Evolutionary conservation across 2,113 vertebrate species (phyloP).

Genomic region (Thunnus maccoyii): DNA sequence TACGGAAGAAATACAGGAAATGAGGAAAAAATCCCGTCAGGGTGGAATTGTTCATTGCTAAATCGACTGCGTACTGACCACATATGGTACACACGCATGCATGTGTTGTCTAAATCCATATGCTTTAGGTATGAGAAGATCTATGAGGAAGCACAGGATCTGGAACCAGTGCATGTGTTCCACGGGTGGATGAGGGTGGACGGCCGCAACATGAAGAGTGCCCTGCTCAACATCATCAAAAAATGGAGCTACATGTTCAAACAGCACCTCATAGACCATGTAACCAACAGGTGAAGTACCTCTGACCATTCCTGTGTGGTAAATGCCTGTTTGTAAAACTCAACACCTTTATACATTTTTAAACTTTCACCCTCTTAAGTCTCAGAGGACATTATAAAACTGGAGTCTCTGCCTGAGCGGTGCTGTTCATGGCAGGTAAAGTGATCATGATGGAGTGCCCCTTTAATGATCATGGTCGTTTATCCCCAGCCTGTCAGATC

Average conservation of each 20-base stretch:
- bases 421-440: not conserved
- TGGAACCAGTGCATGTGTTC: slow-evolving; percentile 86
- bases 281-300: slow-evolving; percentile 88
- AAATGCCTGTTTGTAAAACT: too few relatives aligned
- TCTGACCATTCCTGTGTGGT: not conserved
- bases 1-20: too few relatives aligned
- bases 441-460: not conserved
- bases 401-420: not conserved
- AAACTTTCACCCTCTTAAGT: too few relatives aligned
- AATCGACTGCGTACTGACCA: too few relatives aligned
- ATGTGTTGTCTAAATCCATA: not conserved
- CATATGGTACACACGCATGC: not conserved
- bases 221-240: slow-evolving; percentile 90
- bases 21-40: too few relatives aligned
- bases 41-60: too few relatives aligned
- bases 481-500: slow-evolving; percentile 88
- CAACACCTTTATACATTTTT: too few relatives aligned
- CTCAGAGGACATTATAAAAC: not conserved
- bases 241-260: slow-evolving; percentile 97
- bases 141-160: slow-evolving; percentile 85
- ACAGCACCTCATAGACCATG: slow-evolving; percentile 92
- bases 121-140: slow-evolving; percentile 87
- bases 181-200: slow-evolving; percentile 92
- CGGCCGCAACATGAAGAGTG: slow-evolving; percentile 85
- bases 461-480: not conserved